phyloP scores from a whole-genome alignment of 2,888 invertebrate species.

The Dastarcus helophoroides region DNA sequence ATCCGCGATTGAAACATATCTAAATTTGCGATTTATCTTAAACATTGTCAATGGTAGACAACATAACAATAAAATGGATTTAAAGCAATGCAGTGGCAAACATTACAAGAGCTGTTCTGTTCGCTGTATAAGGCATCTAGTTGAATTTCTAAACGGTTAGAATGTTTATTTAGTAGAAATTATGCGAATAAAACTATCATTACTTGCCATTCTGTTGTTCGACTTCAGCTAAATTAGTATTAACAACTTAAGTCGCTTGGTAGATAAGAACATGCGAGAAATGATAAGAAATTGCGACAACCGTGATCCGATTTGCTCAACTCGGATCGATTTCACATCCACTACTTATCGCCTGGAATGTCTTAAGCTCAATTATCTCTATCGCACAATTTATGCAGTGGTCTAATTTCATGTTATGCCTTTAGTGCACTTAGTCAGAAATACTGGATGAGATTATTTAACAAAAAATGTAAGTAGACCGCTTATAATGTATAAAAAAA shows the following conservation, averaged over 20 bases:
- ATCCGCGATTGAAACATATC: constrained; percentile 28
- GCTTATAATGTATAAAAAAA: no score
- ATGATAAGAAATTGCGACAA: no score
- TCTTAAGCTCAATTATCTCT: no score
- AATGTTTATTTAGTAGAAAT: constrained; percentile 31
- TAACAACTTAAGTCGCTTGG: constrained; percentile 24
- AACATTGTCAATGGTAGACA: constrained; percentile 28
- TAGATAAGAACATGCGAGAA: constrained; percentile 1
- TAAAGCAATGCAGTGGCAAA: constrained; percentile 23
- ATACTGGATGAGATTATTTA: no score
- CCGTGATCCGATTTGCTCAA: no score
- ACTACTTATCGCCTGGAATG: no score
- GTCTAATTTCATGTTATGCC: no score
- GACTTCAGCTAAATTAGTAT: constrained; percentile 27
- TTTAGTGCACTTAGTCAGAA: no score
- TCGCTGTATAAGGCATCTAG: constrained; percentile 24
- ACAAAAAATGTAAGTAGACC: no score
- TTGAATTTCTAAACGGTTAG: constrained; percentile 21
- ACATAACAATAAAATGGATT: constrained; percentile 29
- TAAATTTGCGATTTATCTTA: constrained; percentile 30
- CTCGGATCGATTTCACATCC: no score
- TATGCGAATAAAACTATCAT: constrained; percentile 29
- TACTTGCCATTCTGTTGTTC: constrained; percentile 25
- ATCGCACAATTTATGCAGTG: no score
- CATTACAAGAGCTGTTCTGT: constrained; percentile 22